Conservation (phyloP, 2,888 invertebrate genomes). For the Tipula confusa region DNA sequence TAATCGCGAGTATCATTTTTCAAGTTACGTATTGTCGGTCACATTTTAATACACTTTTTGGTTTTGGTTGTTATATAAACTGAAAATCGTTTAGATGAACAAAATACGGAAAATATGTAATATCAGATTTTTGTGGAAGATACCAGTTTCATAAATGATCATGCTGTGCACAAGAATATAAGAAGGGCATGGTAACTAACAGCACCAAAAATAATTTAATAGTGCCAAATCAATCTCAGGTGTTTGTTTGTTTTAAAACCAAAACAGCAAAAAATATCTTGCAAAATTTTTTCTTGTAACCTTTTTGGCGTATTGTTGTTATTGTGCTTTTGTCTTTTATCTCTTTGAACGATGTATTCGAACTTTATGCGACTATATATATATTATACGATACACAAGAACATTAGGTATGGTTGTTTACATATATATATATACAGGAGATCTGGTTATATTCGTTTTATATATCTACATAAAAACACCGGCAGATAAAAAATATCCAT, state of each 20-base stretch:
- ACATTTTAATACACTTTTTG: background rate
- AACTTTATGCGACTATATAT: background rate
- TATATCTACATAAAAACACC: background rate
- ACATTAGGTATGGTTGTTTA: background rate
- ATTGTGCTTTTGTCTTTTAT: background rate
- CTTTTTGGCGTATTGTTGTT: no score
- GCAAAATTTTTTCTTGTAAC: no score
- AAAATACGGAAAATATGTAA: background rate
- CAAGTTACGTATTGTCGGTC: background rate
- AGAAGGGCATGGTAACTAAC: background rate
- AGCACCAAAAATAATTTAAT: background rate
- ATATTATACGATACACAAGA: background rate
- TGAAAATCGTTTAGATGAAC: background rate
- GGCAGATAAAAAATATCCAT: background rate
- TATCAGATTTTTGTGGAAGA: background rate
- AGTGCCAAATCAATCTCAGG: background rate
- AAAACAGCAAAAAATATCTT: background rate
- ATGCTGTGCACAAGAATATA: background rate
- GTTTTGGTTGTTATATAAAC: background rate
- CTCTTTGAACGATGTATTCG: background rate
- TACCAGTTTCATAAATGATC: background rate
- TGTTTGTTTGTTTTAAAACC: background rate
- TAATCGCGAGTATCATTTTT: background rate
- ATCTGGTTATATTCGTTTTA: background rate
- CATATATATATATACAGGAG: background rate